phyloP scores from a whole-genome alignment of 1,140 invertebrate genomes.

The Bicyclus anynana region DNA sequence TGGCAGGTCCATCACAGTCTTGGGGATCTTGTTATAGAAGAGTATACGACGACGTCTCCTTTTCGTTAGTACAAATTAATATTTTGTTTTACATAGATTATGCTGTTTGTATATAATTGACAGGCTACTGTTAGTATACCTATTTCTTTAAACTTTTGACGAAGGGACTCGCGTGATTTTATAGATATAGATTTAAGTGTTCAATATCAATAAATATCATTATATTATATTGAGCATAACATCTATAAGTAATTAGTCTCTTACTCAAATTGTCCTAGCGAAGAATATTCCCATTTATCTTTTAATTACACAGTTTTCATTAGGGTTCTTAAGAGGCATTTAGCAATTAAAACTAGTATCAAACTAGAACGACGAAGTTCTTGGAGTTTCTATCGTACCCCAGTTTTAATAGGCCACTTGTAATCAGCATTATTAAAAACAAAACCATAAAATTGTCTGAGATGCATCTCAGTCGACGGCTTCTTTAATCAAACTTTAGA shows the following conservation, averaged over 20 bases:
- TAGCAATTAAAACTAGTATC: slow-evolving; percentile 10
- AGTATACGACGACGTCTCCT: no score
- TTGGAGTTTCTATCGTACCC: neutral
- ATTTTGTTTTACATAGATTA: no score
- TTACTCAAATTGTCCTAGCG: neutral
- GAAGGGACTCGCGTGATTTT: no score
- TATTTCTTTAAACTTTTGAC: no score
- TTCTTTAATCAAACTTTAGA: slow-evolving; percentile 13
- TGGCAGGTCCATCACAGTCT: no score
- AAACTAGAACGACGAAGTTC: slow-evolving; percentile 7
- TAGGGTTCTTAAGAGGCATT: slow-evolving; percentile 7
- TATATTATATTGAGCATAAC: no score
- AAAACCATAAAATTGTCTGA: slow-evolving; percentile 4
- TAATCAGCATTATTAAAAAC: slow-evolving; percentile 14
- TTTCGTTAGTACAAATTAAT: no score
- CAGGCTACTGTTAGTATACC: no score
- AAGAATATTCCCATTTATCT: neutral
- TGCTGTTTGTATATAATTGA: no score
- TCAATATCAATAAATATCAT: no score
- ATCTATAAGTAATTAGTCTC: neutral
- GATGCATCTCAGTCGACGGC: slow-evolving; percentile 1
- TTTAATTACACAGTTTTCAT: slow-evolving; percentile 4
- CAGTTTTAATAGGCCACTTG: slow-evolving; percentile 12
- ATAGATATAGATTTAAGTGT: no score
- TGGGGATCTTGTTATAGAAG: no score